phyloP scores from a whole-genome alignment of 2,113 vertebrate species.

The Coracopsis vasa region DNA sequence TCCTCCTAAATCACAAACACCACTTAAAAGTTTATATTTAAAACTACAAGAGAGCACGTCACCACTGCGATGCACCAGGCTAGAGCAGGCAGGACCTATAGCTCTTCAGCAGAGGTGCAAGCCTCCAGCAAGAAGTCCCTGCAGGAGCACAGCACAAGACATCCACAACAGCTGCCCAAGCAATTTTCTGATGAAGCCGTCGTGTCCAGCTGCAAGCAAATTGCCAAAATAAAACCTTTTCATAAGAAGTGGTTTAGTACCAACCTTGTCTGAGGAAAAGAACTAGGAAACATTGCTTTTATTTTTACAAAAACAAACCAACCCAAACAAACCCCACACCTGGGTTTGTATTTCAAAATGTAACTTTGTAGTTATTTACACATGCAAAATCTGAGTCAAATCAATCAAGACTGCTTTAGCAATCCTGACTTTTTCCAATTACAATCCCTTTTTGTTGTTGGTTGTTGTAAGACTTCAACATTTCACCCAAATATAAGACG shows the following conservation, averaged over 20 bases:
- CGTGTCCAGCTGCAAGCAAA: neutral
- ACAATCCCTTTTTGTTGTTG: neutral
- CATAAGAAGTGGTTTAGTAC: neutral
- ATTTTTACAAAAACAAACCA: neutral
- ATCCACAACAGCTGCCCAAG: neutral
- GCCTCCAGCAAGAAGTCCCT: neutral
- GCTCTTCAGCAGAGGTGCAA: neutral
- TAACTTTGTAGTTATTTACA: neutral
- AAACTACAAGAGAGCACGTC: neutral
- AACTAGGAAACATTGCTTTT: neutral
- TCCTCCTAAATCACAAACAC: slow-evolving; percentile 38
- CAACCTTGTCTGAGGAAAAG: neutral
- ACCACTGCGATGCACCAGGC: fast-evolving
- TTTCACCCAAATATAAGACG: neutral
- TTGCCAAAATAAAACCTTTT: neutral
- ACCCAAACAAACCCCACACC: neutral
- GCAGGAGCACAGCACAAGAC: neutral
- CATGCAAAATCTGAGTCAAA: neutral
- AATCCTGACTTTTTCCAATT: neutral
- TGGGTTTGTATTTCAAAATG: neutral
- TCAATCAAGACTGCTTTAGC: neutral
- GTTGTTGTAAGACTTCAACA: neutral
- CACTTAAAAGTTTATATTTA: neutral
- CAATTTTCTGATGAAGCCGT: neutral
- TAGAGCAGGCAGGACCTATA: neutral